Base-by-base conservation (phyloP, 1,140 invertebrate species). In the Diabrotica undecimpunctata region DNA sequence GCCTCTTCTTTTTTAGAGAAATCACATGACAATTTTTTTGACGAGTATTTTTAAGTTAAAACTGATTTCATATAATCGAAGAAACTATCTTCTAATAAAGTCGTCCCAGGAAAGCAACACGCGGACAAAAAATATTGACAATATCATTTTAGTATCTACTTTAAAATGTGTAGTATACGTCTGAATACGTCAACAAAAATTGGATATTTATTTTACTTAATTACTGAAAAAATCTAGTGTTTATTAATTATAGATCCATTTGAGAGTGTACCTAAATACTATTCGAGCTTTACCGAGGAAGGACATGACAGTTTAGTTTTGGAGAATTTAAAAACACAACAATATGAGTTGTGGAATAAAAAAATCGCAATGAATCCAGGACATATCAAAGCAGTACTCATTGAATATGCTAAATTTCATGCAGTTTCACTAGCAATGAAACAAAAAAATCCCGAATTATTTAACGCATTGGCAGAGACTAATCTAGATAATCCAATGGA, bases 381-480 rank as follows among this genome's bases (percentile, higher is more conserved):
- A 2, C 81, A 84, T 68, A 73, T 83, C 5, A 71, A 64, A 9
- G 51, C 81, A 5, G 78, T 82, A 1, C 78, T 86, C 50, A 74
- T 76, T 56, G 79, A 78, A 36, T 80, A 86, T 67, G 85, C 79
- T 6, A 80, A 79, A 58, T 79, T 84, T 7, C 86, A 87, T 72
- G 84, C 83, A 2, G 62, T 82, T 0, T 83, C 83, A 0, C 78
- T 82, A 61, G 81, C 81, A 0, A 72, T 84, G 37, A 84, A 81
- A 65, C 67, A 79, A 12, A 71, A 77, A 51, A 70, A 81, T 54
- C 75, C 75, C 6, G 72, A 78, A 36, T 58, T 66, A 5, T 81
- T 77, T 62, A 46, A 71, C 5, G 54, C 68, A 14, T 68, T 69
- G 6, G 68, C 62, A 62, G 61, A 74, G 13, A 59, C 72, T 13